Percentiles rank a stretch among this genome's conserved stretches.
Evolutionary conservation across 2,888 invertebrate species (phyloP).

Genomic region (Polydrusus tereticollis): DNA sequence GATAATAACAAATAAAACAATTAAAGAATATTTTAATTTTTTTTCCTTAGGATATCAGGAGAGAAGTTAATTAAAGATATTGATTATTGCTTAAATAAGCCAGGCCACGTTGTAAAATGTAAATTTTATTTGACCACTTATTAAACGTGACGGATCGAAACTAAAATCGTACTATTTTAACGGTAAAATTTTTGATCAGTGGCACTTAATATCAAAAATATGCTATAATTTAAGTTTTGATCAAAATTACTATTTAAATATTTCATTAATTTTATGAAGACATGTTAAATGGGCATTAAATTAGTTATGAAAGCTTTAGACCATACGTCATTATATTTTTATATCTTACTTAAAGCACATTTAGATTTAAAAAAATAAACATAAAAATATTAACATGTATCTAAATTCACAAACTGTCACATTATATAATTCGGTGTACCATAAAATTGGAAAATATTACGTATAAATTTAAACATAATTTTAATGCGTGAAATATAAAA

Average conservation of each 20-base stretch:
- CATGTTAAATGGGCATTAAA: constrained; percentile 3
- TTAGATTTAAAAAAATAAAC: constrained; percentile 17
- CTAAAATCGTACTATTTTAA: constrained; percentile 3
- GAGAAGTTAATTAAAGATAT: constrained; percentile 1
- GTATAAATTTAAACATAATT: constrained; percentile 13
- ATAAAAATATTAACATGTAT: constrained; percentile 7
- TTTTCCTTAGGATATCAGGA: neutral
- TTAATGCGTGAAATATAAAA: constrained; percentile 15
- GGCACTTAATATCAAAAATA: neutral
- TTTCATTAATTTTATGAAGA: constrained; percentile 15
- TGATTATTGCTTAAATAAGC: constrained; percentile 1
- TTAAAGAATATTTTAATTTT: neutral
- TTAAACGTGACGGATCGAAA: neutral
- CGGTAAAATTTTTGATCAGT: constrained; percentile 1
- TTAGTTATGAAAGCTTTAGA: neutral
- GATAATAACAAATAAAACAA: neutral
- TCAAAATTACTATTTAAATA: constrained; percentile 7
- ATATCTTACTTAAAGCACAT: constrained; percentile 7
- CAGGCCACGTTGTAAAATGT: neutral
- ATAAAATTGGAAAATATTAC: constrained; percentile 10
- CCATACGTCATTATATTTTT: constrained; percentile 4
- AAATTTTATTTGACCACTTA: neutral
- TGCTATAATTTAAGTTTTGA: constrained; percentile 7
- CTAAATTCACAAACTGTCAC: constrained; percentile 6
- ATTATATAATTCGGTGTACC: constrained; percentile 4